phyloP scores from a whole-genome alignment of 2,113 vertebrate genomes.

The Octodon degus region DNA sequence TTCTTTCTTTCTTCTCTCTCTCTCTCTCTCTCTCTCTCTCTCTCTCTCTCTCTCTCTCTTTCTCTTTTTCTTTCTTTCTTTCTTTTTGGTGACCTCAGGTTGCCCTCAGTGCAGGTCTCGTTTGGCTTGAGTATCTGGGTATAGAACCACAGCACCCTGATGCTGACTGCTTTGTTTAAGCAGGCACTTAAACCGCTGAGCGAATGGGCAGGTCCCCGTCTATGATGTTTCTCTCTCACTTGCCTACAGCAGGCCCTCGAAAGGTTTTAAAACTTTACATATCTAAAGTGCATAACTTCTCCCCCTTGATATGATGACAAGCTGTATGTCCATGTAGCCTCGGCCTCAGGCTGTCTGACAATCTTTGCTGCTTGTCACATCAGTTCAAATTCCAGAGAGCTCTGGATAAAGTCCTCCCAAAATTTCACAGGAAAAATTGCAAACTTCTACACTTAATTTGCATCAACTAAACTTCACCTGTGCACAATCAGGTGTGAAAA shows the following conservation, averaged over 20 bases:
- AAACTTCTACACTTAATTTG: background rate
- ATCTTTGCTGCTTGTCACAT: background rate
- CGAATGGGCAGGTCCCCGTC: too few species aligned
- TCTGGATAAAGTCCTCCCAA: background rate
- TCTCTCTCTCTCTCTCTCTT: too few species aligned
- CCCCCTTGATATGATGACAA: background rate
- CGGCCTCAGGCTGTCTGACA: background rate
- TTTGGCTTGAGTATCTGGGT: too few species aligned
- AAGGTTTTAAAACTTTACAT: background rate
- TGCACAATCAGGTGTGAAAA: background rate
- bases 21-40: too few species aligned
- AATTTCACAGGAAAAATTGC: background rate
- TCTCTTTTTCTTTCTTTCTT: too few species aligned
- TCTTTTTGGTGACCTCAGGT: too few species aligned
- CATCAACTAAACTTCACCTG: background rate
- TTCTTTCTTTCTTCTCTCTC: too few species aligned
- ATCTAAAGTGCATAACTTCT: background rate
- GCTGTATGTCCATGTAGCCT: background rate
- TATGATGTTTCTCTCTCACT: too few species aligned
- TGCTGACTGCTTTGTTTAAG: too few species aligned
- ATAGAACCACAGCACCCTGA: too few species aligned
- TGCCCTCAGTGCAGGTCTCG: too few species aligned
- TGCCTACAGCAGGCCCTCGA: background rate
- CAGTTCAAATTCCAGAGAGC: background rate
- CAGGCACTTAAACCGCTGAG: too few species aligned